Evolutionary conservation across 2,888 invertebrate genomes (phyloP).

Genomic region (Tigriopus californicus): DNA sequence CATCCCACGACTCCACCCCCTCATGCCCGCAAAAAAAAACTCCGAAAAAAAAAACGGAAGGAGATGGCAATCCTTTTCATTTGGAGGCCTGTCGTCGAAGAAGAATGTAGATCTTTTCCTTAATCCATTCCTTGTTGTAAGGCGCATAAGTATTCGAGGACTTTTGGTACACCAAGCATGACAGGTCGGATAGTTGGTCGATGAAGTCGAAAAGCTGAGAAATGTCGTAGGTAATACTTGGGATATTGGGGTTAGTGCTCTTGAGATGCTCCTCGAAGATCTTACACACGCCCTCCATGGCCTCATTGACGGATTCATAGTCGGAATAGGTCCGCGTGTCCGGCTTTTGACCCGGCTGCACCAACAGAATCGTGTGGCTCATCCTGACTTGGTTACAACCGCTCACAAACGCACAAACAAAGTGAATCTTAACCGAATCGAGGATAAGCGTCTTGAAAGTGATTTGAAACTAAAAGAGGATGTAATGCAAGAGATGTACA

Average conservation of each 20-base stretch:
- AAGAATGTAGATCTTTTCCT: slow-evolving; percentile 91
- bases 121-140: slow-evolving; percentile 98
- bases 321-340: slow-evolving; percentile 95
- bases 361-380: slow-evolving; percentile 92
- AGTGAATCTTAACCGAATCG: no score
- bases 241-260: slow-evolving; percentile 77
- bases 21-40: no score
- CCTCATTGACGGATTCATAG: slow-evolving; percentile 92
- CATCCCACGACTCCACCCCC: no score
- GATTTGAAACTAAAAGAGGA: no score
- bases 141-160: slow-evolving; percentile 89
- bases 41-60: no score
- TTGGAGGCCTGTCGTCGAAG: slow-evolving; percentile 56
- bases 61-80: no score
- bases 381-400: neutral
- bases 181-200: slow-evolving; percentile 82
- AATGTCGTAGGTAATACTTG: slow-evolving; percentile 95
- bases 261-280: slow-evolving; percentile 98
- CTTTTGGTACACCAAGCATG: slow-evolving; percentile 84
- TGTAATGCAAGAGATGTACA: no score
- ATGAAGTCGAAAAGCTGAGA: slow-evolving; percentile 95
- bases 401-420: no score
- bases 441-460: no score
- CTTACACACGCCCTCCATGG: slow-evolving; percentile 93
- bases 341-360: slow-evolving; percentile 79